A percentile compares a stretch with the other conserved stretches of the same genome.
Evolutionary conservation across 2,797 vertebrate genomes (phyloP).

Genomic region (Chaetodon trifasciatus): DNA sequence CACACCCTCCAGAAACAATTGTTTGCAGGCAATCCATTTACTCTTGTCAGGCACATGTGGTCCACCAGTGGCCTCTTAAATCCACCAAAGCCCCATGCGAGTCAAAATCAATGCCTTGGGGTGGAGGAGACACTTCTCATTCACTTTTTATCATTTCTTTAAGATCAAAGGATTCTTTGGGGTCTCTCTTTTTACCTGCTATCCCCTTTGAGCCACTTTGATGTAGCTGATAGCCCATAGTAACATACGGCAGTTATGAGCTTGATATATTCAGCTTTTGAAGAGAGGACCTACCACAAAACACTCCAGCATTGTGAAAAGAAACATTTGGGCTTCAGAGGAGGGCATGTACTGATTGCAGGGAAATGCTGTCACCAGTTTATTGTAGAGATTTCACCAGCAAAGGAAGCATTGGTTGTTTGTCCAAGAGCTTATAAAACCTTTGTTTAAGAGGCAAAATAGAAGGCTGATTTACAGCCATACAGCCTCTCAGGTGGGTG

Average conservation of each 20-base stretch:
- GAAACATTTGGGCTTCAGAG: background rate
- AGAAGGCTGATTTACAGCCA: background rate
- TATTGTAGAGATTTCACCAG: background rate
- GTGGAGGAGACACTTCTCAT: constrained; percentile 8
- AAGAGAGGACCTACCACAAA: constrained; percentile 10
- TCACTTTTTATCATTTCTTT: background rate
- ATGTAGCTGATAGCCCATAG: constrained; percentile 26
- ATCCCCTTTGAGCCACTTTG: constrained; percentile 52
- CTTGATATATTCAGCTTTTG: background rate
- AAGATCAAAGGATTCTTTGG: constrained; percentile 42
- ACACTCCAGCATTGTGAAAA: constrained; percentile 4
- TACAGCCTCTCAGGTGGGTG: background rate
- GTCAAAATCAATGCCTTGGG: constrained; percentile 3
- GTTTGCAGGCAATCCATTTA: background rate
- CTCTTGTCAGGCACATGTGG: background rate
- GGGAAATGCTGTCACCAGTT: background rate
- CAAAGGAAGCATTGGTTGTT: no score
- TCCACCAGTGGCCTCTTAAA: constrained; percentile 3
- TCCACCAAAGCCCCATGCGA: constrained; percentile 2
- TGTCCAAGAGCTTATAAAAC: background rate
- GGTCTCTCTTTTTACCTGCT: background rate
- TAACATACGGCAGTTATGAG: constrained; percentile 8
- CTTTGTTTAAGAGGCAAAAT: background rate
- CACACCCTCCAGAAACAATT: background rate
- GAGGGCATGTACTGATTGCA: background rate